Percentiles rank a stretch among this genome's conserved stretches.
These are phyloP conservation scores for Mylabris phalerata DNA, from an alignment of 1,140 invertebrate genomes.

Conservation along the genomic window DNA sequence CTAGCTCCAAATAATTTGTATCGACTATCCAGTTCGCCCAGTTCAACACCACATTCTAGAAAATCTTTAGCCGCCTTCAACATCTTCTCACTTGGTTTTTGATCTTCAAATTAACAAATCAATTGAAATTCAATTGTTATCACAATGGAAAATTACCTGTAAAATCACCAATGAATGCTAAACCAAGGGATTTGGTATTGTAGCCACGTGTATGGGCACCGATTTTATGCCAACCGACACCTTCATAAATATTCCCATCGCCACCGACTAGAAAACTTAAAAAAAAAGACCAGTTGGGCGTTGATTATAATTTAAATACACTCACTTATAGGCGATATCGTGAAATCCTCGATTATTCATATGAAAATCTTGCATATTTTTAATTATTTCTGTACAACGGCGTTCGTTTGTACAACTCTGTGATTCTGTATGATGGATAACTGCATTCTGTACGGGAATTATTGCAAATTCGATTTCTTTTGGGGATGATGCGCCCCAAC, in stretches of 20 bases:
- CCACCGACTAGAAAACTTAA: slow-evolving; percentile 68
- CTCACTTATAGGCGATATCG: slow-evolving; percentile 59
- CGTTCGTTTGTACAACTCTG: slow-evolving; percentile 46
- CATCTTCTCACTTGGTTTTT: slow-evolving; percentile 48
- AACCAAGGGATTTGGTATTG: slow-evolving; percentile 53
- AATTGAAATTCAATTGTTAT: slow-evolving; percentile 2
- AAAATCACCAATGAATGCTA: slow-evolving; percentile 52
- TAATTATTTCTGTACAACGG: slow-evolving; percentile 45
- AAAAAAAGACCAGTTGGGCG: slow-evolving; percentile 18
- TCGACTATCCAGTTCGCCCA: slow-evolving; percentile 48
- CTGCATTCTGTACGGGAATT: slow-evolving; percentile 53
- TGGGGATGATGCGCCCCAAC: slow-evolving; percentile 43
- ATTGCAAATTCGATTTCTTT: slow-evolving; percentile 47
- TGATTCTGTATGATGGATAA: slow-evolving; percentile 65
- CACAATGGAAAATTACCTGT: slow-evolving; percentile 16
- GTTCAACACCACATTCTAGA: slow-evolving; percentile 53
- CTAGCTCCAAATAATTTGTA: slow-evolving; percentile 56
- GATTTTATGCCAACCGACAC: slow-evolving; percentile 62
- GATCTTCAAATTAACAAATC: slow-evolving; percentile 43
- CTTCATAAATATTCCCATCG: slow-evolving; percentile 72
- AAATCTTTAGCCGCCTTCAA: slow-evolving; percentile 52
- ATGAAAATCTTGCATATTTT: slow-evolving; percentile 53
- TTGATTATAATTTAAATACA: slow-evolving; percentile 5
- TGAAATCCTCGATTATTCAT: slow-evolving; percentile 48
- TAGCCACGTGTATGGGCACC: slow-evolving; percentile 63